Percentiles rank a stretch among this genome's conserved stretches.
Evolutionary conservation across 2,888 invertebrate species (phyloP).

Genomic region (Drosophila neonasuta): DNA sequence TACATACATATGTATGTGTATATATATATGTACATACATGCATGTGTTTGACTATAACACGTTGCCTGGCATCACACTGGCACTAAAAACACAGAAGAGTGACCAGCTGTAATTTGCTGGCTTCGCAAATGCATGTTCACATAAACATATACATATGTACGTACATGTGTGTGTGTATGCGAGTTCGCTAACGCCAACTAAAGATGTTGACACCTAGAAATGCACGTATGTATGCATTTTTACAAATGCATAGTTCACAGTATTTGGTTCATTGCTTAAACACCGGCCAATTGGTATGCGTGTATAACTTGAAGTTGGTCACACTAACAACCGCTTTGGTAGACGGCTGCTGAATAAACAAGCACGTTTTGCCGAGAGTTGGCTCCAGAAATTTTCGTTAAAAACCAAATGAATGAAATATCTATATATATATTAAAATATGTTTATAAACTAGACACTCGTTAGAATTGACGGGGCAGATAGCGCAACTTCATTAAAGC

Average conservation of each 20-base stretch:
- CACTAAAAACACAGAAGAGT: slow-evolving; percentile 20
- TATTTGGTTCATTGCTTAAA: slow-evolving; percentile 9
- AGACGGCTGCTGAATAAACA: slow-evolving; percentile 54
- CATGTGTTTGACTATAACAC: slow-evolving; percentile 31
- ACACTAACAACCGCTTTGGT: slow-evolving; percentile 27
- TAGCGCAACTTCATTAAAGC: slow-evolving; percentile 9
- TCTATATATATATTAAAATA: not conserved
- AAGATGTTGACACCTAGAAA: not conserved
- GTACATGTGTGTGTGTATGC: not conserved
- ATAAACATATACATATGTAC: slow-evolving; percentile 1
- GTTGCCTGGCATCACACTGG: slow-evolving; percentile 35
- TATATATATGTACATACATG: slow-evolving; percentile 3
- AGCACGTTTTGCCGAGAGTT: slow-evolving; percentile 62
- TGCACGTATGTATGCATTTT: not conserved
- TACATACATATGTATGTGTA: not conserved
- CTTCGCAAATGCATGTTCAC: slow-evolving; percentile 10
- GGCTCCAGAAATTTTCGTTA: slow-evolving; percentile 1
- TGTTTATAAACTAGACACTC: not conserved
- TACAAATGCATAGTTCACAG: not conserved
- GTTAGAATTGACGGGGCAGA: not conserved
- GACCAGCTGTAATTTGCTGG: slow-evolving; percentile 36
- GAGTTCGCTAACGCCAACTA: not conserved
- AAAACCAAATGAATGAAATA: not conserved
- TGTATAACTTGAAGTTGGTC: slow-evolving; percentile 30
- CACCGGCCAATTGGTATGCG: slow-evolving; percentile 10